phyloP scores from a whole-genome alignment of 1,140 invertebrate species.

The Drosophila parvula region DNA sequence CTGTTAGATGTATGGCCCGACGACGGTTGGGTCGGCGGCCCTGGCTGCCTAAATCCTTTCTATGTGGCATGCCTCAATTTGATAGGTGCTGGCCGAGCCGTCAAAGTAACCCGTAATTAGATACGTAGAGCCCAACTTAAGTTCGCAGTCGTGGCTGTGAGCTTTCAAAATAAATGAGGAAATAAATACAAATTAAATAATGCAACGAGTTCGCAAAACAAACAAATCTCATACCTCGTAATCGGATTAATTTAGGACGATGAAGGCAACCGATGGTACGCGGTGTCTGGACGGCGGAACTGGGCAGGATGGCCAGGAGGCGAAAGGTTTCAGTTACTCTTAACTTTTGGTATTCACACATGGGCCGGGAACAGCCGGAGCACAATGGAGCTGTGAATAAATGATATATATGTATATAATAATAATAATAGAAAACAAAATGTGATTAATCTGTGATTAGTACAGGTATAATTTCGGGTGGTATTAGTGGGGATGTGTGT shows the following conservation, averaged over 20 bases:
- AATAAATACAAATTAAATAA: background rate
- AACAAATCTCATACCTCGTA: constrained; percentile 29
- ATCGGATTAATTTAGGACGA: constrained; percentile 58
- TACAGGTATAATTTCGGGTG: no score
- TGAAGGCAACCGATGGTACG: constrained; percentile 38
- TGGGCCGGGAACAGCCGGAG: constrained; percentile 63
- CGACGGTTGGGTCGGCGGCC: background rate
- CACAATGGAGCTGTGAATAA: constrained; percentile 65
- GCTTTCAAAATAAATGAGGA: constrained; percentile 24
- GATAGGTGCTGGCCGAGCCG: constrained; percentile 28
- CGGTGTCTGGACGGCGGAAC: constrained; percentile 44
- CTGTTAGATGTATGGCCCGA: constrained; percentile 26
- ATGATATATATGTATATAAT: background rate
- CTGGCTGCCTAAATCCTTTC: constrained; percentile 35
- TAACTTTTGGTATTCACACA: constrained; percentile 76
- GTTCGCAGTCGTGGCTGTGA: constrained; percentile 61
- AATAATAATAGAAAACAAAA: no score
- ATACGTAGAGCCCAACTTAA: constrained; percentile 65
- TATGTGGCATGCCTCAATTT: constrained; percentile 74
- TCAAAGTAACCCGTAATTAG: constrained; percentile 60
- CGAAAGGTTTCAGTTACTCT: constrained; percentile 58
- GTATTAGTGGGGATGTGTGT: no score
- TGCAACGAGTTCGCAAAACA: no score
- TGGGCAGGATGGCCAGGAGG: constrained; percentile 59
- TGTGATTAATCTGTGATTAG: background rate